Evolutionary conservation across 2,797 vertebrate genomes (phyloP), one percentile per base, ranked within the genome.

Genomic region (Manis pentadactyla): DNA sequence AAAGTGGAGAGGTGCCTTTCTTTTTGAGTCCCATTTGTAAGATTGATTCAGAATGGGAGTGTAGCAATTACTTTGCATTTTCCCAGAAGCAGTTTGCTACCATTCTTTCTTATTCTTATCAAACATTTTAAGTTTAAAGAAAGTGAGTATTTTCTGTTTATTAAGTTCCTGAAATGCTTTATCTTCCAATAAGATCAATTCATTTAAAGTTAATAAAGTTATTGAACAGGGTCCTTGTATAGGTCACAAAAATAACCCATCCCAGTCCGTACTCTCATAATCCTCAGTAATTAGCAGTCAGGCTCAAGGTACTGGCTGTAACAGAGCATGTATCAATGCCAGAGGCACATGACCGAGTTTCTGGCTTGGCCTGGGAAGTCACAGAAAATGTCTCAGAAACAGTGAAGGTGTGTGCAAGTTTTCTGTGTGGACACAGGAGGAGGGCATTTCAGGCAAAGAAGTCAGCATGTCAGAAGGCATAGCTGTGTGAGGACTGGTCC

Each of bases 81-180:
- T 61, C 25, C 59, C 42, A 64, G 75, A 51, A 81, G 17, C 68
- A n/a, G 27, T 31, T 73, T 49, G 37, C 55, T 90, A 8, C 37
- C 5, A 75, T 74, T 37, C 49, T 66, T 14, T 92, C 74, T 74
- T 89, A 34, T 61, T 83, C 51, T 87, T 77, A 25, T 73, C 59
- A 21, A 31, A 74, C 23, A 37, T 74, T 73, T 78, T 46, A 73
- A 39, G 55, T 63, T 77, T 73, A 68, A 95, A 37, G 91, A 78
- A 63, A 84, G 85, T 42, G 34, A 39, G 74, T 29, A 19, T 68
- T 77, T 64, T 81, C 17, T 29, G 11, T 69, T 57, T 68, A 37
- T 69, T 59, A 42, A 25, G 12, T 57, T 59, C 3, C 42, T 18
- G 19, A 86, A 71, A 49, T 90, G 25, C n/a, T 82, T 81, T 74